Evolutionary conservation across 1,140 invertebrate species (phyloP).

Genomic region (Ips typographus): DNA sequence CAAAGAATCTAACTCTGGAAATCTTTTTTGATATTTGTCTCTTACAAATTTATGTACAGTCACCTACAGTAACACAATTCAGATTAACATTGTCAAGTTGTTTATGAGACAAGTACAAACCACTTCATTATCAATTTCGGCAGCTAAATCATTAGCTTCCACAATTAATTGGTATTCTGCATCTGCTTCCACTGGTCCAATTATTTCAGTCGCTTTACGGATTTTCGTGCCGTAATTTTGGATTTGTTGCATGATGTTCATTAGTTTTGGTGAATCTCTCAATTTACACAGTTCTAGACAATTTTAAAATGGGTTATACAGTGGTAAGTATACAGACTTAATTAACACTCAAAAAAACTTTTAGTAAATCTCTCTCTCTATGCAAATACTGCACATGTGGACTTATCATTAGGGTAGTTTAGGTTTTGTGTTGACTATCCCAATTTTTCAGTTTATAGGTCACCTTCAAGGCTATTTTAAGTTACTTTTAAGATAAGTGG

Average conservation of each 20-base stretch:
- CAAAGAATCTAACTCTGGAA: slow-evolving; percentile 96
- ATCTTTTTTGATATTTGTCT: slow-evolving; percentile 97
- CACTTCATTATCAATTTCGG: slow-evolving; percentile 96
- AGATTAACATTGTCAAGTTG: no score
- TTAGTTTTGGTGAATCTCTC: slow-evolving; percentile 72
- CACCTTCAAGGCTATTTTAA: no score
- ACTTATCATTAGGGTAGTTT: no score
- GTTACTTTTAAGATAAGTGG: no score
- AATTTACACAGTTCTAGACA: slow-evolving; percentile 78
- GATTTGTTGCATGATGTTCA: slow-evolving; percentile 75
- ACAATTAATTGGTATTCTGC: slow-evolving; percentile 96
- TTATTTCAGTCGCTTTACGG: slow-evolving; percentile 70
- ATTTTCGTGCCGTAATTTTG: slow-evolving; percentile 69
- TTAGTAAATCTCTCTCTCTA: no score
- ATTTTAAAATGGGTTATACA: no score
- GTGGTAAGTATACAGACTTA: no score
- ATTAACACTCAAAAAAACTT: no score
- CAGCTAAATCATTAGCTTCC: slow-evolving; percentile 94
- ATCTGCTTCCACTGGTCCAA: slow-evolving; percentile 93
- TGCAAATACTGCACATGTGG: no score
- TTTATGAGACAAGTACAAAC: slow-evolving; percentile 53
- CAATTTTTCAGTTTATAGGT: no score
- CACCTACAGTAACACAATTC: slow-evolving; percentile 53
- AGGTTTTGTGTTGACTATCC: no score
- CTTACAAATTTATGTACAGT: slow-evolving; percentile 95